A percentile compares a stretch with the other conserved stretches of the same genome.
Conservation (phyloP, 1,140 invertebrate species). For the Magallana gigas region DNA sequence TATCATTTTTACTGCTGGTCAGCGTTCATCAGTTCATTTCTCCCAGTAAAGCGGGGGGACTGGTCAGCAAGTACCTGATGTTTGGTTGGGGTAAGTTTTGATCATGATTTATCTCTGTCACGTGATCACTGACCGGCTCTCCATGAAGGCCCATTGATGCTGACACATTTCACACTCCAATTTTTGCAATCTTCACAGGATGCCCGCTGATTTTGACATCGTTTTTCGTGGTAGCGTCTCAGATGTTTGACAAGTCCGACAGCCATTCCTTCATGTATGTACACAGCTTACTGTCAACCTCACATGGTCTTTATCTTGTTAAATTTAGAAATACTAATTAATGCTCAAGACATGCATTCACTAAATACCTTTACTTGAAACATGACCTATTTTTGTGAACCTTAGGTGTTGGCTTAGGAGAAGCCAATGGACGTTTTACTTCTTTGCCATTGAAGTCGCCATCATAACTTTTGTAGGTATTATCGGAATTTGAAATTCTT, state of each 20-base stretch:
- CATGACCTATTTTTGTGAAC: neutral
- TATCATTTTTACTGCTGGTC: constrained; percentile 59
- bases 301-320: no score
- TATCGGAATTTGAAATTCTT: no score
- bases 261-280: neutral
- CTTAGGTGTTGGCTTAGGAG: constrained; percentile 59
- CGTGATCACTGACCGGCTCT: no score
- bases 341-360: no score
- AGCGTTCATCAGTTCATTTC: constrained; percentile 58
- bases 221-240: constrained; percentile 43
- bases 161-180: no score
- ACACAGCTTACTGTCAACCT: neutral
- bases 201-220: constrained; percentile 44
- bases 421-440: constrained; percentile 61
- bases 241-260: constrained; percentile 29
- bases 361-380: no score
- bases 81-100: constrained; percentile 63
- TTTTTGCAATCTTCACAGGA: constrained; percentile 33
- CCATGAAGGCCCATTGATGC: no score
- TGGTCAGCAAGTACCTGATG: constrained; percentile 56
- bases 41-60: neutral
- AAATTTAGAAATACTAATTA: no score
- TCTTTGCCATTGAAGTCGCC: constrained; percentile 55
- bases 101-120: no score
- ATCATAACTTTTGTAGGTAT: constrained; percentile 56